A percentile compares a stretch with the other conserved stretches of the same genome.
Evolutionary conservation across 2,797 vertebrate species (phyloP).

Genomic region (Hybognathus amarus): DNA sequence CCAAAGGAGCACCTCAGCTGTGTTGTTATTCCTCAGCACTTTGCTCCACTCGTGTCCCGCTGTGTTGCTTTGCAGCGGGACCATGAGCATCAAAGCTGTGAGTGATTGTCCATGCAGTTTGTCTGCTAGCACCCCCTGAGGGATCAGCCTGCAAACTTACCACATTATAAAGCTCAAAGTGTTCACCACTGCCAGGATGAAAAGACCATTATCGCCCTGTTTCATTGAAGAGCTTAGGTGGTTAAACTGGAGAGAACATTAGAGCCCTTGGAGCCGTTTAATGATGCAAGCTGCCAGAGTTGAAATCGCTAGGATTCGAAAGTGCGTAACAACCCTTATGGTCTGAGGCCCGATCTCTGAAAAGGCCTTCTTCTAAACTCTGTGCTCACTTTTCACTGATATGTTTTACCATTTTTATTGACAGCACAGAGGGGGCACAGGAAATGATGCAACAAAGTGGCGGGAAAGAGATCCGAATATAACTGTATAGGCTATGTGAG

Average conservation of each 20-base stretch:
- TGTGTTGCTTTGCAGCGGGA: conserved; percentile 36
- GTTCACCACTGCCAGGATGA: conserved; percentile 47
- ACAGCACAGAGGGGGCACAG: not conserved
- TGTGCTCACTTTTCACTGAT: not conserved
- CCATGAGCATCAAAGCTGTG: conserved; percentile 19
- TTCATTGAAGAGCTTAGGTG: conserved; percentile 38
- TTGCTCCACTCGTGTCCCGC: conserved; percentile 15
- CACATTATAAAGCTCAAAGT: conserved; percentile 48
- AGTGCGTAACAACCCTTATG: conserved; percentile 16
- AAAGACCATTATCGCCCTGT: conserved; percentile 54
- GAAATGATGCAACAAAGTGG: not conserved
- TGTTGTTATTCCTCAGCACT: conserved; percentile 38
- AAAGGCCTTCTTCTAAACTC: not conserved
- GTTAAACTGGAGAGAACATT: conserved; percentile 37
- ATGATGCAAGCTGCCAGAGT: conserved; percentile 20
- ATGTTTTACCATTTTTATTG: not conserved
- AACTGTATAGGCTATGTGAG: not conserved
- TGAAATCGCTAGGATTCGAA: conserved; percentile 22
- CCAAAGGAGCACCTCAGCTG: conserved; percentile 37
- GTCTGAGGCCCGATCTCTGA: not conserved
- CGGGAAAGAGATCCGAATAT: not conserved
- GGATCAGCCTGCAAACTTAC: conserved; percentile 42
- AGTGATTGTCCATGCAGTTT: conserved; percentile 35
- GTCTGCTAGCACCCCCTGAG: conserved; percentile 42
- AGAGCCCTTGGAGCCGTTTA: conserved; percentile 40